A percentile compares a stretch with the other conserved stretches of the same genome.
phyloP scores from a whole-genome alignment of 2,797 vertebrate species.

The Fratercula arctica region DNA sequence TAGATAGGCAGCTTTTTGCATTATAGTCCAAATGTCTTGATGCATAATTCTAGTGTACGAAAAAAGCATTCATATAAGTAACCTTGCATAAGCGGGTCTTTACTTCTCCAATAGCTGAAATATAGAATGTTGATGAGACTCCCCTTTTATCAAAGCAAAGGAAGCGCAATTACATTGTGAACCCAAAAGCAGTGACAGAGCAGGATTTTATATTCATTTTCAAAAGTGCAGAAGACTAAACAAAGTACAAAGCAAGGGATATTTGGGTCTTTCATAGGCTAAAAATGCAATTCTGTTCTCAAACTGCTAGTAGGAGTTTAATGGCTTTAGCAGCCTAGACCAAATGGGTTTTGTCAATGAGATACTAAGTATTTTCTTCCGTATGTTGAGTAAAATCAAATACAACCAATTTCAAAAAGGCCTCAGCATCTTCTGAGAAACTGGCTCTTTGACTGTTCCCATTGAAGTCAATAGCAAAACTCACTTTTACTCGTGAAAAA shows the following conservation, averaged over 20 bases:
- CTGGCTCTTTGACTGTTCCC: neutral
- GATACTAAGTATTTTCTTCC: neutral
- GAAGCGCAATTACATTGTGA: neutral
- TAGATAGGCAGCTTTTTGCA: slow-evolving; percentile 53
- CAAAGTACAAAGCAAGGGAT: neutral
- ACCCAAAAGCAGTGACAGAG: neutral
- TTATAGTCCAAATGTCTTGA: slow-evolving; percentile 55
- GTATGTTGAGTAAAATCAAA: neutral
- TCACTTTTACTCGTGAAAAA: neutral
- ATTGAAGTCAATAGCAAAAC: neutral
- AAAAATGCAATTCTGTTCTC: neutral
- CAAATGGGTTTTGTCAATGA: neutral
- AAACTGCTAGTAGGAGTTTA: neutral
- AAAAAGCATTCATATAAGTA: slow-evolving; percentile 9
- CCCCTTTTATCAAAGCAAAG: neutral
- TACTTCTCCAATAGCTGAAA: slow-evolving; percentile 49
- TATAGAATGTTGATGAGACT: neutral
- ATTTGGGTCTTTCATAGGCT: neutral
- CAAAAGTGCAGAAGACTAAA: neutral
- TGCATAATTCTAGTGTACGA: slow-evolving; percentile 51
- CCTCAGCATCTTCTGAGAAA: neutral
- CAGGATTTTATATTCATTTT: neutral
- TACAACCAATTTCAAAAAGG: neutral
- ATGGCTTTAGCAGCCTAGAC: neutral
- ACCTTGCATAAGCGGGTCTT: slow-evolving; percentile 54